These are phyloP conservation scores for Podarcis cretensis DNA, from an alignment of 2,113 vertebrate species.

Conservation along the genomic window DNA sequence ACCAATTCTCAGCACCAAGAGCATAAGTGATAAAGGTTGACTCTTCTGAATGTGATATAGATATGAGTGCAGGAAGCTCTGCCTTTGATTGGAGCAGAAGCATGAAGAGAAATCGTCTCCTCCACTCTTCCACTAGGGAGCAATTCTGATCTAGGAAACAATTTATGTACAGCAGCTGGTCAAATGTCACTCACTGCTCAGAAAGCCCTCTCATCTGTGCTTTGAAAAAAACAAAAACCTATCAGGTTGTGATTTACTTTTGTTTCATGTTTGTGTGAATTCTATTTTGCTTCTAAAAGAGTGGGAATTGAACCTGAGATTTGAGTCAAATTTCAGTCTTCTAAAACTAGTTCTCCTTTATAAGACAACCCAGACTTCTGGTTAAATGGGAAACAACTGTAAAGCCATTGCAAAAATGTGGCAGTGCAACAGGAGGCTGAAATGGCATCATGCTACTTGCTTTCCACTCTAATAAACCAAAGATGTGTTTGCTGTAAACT, in stretches of 20 bases:
- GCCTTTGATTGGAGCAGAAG: too few species aligned
- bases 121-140: too few species aligned
- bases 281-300: neutral
- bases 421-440: neutral
- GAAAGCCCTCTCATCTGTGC: too few species aligned
- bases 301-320: neutral
- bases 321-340: neutral
- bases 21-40: too few species aligned
- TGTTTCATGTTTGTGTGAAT: neutral
- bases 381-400: neutral
- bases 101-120: too few species aligned
- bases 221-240: too few species aligned
- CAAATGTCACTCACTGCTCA: too few species aligned
- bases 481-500: neutral
- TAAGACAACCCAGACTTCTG: neutral
- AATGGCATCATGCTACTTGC: neutral
- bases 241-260: neutral
- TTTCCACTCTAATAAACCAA: neutral
- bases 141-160: neutral
- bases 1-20: too few species aligned
- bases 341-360: neutral
- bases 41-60: too few species aligned
- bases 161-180: too few species aligned
- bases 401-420: neutral
- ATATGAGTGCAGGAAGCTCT: too few species aligned